Evolutionary conservation across 2,888 invertebrate genomes (phyloP), one percentile per base, ranked within the genome.

Genomic region (Cetonia aurata): DNA sequence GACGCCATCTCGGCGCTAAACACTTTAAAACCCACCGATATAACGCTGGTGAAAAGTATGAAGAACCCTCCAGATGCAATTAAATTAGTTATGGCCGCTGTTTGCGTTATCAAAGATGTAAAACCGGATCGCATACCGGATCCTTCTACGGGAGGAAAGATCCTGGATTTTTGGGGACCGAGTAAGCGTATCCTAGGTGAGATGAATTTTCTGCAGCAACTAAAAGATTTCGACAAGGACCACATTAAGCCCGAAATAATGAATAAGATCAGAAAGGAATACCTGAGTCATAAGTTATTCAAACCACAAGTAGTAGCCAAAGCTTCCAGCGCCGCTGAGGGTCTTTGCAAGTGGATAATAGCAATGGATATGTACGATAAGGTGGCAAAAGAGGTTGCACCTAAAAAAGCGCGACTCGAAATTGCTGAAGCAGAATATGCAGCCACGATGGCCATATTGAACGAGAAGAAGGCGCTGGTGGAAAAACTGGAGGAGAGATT

Each of bases 321-420:
- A 84, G 96, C 96, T 0, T 98, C 97, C 0, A 92, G 95, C 74
- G 98, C 98, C 2, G 98, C 97, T 19, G 96, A 98, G 86, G 97
- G 96, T 65, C 86, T 95, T 48, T 96, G 95, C 82, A 93, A 94
- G 81, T 96, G 96, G 96, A 93, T 96, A 62, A 89, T 93, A 74
- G 96, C 96, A 0, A 93, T 96, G 90, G 95, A 96, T 79, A 90
- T 93, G 85, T 96, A 96, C 81, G 95, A 96, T 81, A 89, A 89
- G 56, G 93, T 94, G 1, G 92, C 93, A 56, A 94, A 93, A 85
- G 89, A 91, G 53, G 93, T 94, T 9, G 94, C 93, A 9, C 96
- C 96, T 0, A 96, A 96, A 84, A 94, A 95, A 81, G 92, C 90
- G 8, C 93, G 94, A 82, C 85, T 96, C 69, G 89, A 89, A 72